Conservation (phyloP, 2,797 vertebrate species). For the Pogoniulus pusillus region DNA sequence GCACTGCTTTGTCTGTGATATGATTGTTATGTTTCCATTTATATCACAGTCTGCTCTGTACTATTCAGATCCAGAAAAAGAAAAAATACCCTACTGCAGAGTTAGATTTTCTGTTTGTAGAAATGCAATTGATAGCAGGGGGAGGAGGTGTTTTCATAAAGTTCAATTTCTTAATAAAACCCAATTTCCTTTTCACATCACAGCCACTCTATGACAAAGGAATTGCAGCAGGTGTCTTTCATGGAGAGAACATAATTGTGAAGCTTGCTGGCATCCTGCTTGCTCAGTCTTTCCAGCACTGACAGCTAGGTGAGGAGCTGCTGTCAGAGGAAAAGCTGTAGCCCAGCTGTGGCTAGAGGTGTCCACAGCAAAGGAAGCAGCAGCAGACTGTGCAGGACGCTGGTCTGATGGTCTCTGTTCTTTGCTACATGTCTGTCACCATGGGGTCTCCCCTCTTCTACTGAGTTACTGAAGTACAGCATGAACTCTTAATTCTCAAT, state of each 20-base stretch:
- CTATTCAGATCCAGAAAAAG: slow-evolving; percentile 52
- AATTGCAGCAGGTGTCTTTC: slow-evolving; percentile 30
- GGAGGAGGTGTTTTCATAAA: slow-evolving; percentile 50
- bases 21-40: slow-evolving; percentile 58
- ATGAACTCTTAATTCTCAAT: neutral
- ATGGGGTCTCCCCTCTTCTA: fast-evolving
- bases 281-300: neutral
- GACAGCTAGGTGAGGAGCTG: neutral
- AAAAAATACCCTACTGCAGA: neutral
- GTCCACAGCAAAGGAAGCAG: neutral
- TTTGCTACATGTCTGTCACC: neutral
- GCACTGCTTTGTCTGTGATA: slow-evolving; percentile 62
- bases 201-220: slow-evolving; percentile 19
- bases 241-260: neutral
- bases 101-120: slow-evolving; percentile 61
- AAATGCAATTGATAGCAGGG: slow-evolving; percentile 53
- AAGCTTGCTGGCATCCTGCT: slow-evolving; percentile 12
- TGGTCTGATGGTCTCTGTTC: neutral
- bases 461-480: neutral
- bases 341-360: neutral
- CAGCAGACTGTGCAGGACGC: neutral
- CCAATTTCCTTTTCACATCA: slow-evolving; percentile 41
- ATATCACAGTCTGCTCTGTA: slow-evolving; percentile 43
- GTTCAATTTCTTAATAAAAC: slow-evolving; percentile 51
- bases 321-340: neutral